Base-by-base conservation (phyloP, 2,113 vertebrate species). In the Felis chaus region DNA sequence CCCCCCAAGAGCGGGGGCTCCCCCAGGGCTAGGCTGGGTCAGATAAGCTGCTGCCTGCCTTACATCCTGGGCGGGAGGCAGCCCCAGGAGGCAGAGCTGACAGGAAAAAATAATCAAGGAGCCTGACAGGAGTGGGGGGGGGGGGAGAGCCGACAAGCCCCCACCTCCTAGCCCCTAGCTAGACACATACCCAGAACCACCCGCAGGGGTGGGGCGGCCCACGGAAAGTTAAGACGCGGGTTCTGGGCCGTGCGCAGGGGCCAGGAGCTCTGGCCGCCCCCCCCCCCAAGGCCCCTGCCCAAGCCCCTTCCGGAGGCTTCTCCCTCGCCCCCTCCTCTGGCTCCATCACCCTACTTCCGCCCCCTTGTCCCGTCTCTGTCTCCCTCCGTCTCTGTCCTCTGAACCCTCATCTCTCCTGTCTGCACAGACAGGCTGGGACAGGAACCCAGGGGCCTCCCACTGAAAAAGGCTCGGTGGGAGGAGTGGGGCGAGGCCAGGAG, bases 41-140 rank as follows among this genome's bases (percentile, higher is more conserved):
- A 82, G 84, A 85, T 94, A 90, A 98, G 97, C 97, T 71, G 85
- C 61, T 78, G 97, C 97, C 91, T 97, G 97, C 94, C 89, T 97
- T 82, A 80, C 83, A 95, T 96, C 97, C 97, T 94, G 97, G 97
- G 97, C 29, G 16, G 97, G 78, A 97, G 91, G 84, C 61, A 4
- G 66, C 41, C 91, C 79, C 86, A 33, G 33, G 39, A 84, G 93
- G 83, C 92, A 88, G 50, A 96, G 83, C 83, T 12, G 31, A 95
- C 96, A 94, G 96, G 97, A 97, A 96, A 97, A 98, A 96, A 88
- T 96, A 96, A 91, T 87, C 96, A 92, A 81, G 66, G 71, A 63
- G 90, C 55, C 45, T 92, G 95, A 90, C 88, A 83, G 68, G 78
- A 31, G 41, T 39, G n/a, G 63, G 80, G 45, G 2, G 19, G 57